A percentile compares a stretch with the other conserved stretches of the same genome.
These are phyloP conservation scores for Drosophila anomelani DNA, from an alignment of 2,888 invertebrate genomes.

Conservation along the genomic window DNA sequence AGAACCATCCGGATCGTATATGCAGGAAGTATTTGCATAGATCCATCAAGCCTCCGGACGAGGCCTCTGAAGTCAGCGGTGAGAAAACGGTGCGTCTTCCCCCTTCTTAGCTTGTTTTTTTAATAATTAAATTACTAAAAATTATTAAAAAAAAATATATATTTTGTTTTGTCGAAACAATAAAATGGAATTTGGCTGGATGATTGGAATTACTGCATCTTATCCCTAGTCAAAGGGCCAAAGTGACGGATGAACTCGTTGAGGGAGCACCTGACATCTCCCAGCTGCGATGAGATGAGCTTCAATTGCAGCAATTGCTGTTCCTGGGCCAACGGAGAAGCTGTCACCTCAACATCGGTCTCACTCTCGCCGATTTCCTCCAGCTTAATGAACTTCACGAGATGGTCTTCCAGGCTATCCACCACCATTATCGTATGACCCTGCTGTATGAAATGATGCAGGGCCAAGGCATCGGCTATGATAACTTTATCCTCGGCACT, in stretches of 20 bases:
- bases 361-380: constrained; percentile 17
- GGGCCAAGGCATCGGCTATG: constrained; percentile 22
- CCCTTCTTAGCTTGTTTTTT: no score
- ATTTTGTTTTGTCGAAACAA: not conserved
- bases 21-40: constrained; percentile 29
- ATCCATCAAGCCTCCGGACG: not conserved
- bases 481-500: constrained; percentile 29
- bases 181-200: constrained; percentile 1
- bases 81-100: no score
- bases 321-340: not conserved
- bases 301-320: not conserved
- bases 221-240: not conserved
- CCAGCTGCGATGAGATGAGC: not conserved
- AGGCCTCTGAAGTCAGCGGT: not conserved
- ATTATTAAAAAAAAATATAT: not conserved
- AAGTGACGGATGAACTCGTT: constrained; percentile 3
- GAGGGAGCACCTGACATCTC: not conserved
- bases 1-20: not conserved
- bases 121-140: not conserved
- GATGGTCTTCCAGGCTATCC: not conserved
- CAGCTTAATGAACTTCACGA: not conserved
- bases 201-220: not conserved
- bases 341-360: not conserved
- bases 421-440: constrained; percentile 22
- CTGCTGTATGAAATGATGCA: constrained; percentile 12